Conservation (phyloP, 2,113 vertebrate species). For the Syngnathus typhle region DNA sequence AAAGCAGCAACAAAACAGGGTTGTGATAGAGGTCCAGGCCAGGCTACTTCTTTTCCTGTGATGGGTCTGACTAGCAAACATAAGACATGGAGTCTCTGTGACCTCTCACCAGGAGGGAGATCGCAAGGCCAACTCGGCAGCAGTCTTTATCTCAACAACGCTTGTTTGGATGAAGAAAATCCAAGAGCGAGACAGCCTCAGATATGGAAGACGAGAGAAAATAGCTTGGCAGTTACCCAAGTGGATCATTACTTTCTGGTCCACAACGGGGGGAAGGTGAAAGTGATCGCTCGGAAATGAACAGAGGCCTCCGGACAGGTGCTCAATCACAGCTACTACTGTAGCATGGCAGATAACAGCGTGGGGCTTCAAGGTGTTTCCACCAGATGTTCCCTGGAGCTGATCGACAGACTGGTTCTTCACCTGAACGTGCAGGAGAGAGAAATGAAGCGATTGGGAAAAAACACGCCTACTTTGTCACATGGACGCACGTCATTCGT, state of each 20-base stretch:
- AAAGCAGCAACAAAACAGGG: neutral
- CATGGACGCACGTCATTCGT: neutral
- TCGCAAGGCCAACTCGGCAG: neutral
- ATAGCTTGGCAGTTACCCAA: neutral
- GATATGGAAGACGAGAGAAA: neutral
- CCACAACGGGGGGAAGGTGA: conserved; percentile 1
- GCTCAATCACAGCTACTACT: neutral
- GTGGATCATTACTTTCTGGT: conserved; percentile 7
- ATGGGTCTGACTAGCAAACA: neutral
- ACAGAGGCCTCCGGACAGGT: neutral
- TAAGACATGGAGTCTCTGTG: neutral
- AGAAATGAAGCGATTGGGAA: neutral
- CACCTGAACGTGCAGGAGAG: neutral
- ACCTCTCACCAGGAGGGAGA: neutral
- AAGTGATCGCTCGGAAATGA: conserved; percentile 9
- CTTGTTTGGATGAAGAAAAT: neutral
- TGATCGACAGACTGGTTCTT: neutral
- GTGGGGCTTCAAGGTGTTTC: conserved; percentile 1
- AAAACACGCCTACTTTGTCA: conserved; percentile 1
- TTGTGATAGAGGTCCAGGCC: neutral
- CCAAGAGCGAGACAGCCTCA: neutral
- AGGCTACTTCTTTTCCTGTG: neutral
- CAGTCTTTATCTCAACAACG: neutral
- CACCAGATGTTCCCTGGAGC: conserved; percentile 2
- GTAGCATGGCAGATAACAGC: conserved; percentile 2